Evolutionary conservation across 2,888 invertebrate genomes (phyloP), one percentile per base, ranked within the genome.

Genomic region (Ctena decussata): DNA sequence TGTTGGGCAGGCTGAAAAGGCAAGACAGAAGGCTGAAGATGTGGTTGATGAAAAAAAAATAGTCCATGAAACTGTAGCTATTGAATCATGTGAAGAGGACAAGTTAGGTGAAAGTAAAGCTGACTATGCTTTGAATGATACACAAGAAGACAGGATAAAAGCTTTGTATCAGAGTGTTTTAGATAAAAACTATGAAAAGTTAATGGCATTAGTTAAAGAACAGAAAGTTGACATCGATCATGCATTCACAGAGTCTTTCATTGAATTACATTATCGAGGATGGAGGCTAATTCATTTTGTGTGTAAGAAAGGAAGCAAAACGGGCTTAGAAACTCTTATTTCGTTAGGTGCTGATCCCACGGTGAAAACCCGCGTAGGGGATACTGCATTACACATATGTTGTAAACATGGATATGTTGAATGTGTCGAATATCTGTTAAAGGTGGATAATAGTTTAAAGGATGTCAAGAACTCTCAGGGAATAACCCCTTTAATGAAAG

Each of bases 401-500:
- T 91, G 91, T 84, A 93, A 93, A 84, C 83, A 91, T 90, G 94
- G 93, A 15, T 87, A 91, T 71, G 81, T 85, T 53, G 82, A 90
- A 37, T 90, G 91, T 88, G 92, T 91, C 1, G 80, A 88, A 24
- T 88, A 88, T 53, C 85, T 94, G 18, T 82, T 94, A 27, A 77
- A 89, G n/a, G 83, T 83, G 73, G 81, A 90, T 60, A 35, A 77
- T 6, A 79, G 65, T 57, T 75, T 92, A 39, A 90, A 92, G 74
- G 90, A 94, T 86, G 60, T 81, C n/a, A 87, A 89, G 27, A 92
- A 93, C 77, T 89, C 87, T 15, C 92, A 92, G 74, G 93, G 93
- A n/a, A 79, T 92, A n/a, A 93, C 94, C 53, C 92, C 94, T 3
- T 78, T 94, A 18, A 82, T 93, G 60, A 91, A 92, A 57, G 93